Evolutionary conservation across 2,113 vertebrate species (phyloP), one percentile per base, ranked within the genome.

Genomic region (Labeo rohita): DNA sequence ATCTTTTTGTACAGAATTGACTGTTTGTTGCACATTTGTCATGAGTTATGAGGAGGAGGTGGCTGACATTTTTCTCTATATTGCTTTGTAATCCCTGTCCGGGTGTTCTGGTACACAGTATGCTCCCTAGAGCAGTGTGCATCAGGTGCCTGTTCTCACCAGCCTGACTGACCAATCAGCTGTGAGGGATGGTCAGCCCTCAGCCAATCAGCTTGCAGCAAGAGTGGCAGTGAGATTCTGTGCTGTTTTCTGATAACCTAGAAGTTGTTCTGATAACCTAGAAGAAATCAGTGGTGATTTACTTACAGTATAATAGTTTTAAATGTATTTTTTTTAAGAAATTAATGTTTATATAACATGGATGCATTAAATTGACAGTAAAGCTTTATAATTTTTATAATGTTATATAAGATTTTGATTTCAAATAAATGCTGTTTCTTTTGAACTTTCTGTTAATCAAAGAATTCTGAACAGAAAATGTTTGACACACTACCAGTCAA

Each of bases 191-290:
- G 86, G 86, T 86, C 88, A 86, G 0, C 65, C 28, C 4, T 87
- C 90, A 84, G 78, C 92, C 92, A 92, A 92, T 94, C 87, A 89
- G 86, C 90, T 88, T 73, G 45, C 76, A 54, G 50, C 86, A 87
- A 85, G 84, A 88, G 83, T 63, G 66, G 87, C 75, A 28, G 77
- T 7, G 39, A 89, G 86, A 7, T 47, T 75, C 28, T 66, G 47
- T 11, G 52, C 56, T 84, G 43, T 76, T 77, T 85, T 18, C 88
- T 79, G 72, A 74, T 59, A 39, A 16, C 70, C 87, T 86, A 83
- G 79, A 87, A n/a, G 66, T 66, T 11, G 43, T 18, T 15, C 11
- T 28, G 28, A 28, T 28, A 28, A 28, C 77, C 43, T 80, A 23
- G 21, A 21, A 59, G 15, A 36, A 39, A n/a, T 59, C 76, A 23